phyloP scores from a whole-genome alignment of 2,888 invertebrate species.

The Phortica okadai region DNA sequence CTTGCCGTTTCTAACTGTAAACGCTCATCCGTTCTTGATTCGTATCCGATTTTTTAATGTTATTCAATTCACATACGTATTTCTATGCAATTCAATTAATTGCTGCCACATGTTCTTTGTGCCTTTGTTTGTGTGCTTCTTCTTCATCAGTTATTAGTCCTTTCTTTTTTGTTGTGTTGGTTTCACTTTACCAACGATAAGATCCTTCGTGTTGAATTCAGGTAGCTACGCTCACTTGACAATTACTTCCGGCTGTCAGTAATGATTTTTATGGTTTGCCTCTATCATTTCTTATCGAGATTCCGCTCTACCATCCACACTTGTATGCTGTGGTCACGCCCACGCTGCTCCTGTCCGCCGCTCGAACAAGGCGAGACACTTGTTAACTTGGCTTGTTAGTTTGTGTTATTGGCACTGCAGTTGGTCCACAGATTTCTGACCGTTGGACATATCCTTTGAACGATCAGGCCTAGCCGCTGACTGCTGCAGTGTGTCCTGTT shows the following conservation, averaged over 20 bases:
- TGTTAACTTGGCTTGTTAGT: slow-evolving; percentile 15
- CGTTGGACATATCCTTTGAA: neutral
- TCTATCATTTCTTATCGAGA: slow-evolving; percentile 20
- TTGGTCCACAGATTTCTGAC: neutral
- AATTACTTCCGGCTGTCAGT: slow-evolving; percentile 21
- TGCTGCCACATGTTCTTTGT: slow-evolving; percentile 27
- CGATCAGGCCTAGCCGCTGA: neutral
- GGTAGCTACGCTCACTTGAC: slow-evolving; percentile 22
- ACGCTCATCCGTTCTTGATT: slow-evolving; percentile 15
- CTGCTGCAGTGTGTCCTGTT: neutral
- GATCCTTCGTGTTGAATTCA: slow-evolving; percentile 16
- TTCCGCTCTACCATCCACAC: neutral
- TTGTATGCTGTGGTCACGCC: neutral
- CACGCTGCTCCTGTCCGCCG: slow-evolving; percentile 22
- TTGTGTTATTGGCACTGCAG: slow-evolving; percentile 7
- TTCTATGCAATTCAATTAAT: slow-evolving; percentile 17
- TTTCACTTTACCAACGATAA: neutral
- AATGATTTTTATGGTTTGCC: slow-evolving; percentile 12
- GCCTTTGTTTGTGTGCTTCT: neutral
- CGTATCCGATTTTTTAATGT: slow-evolving; percentile 10
- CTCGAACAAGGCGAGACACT: neutral
- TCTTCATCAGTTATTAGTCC: slow-evolving; percentile 1
- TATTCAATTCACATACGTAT: neutral
- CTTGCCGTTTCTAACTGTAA: slow-evolving; percentile 34
- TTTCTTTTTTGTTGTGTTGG: neutral